Evolutionary conservation across 2,113 vertebrate species (phyloP), one percentile per base, ranked within the genome.

Genomic region (Serinus canaria): DNA sequence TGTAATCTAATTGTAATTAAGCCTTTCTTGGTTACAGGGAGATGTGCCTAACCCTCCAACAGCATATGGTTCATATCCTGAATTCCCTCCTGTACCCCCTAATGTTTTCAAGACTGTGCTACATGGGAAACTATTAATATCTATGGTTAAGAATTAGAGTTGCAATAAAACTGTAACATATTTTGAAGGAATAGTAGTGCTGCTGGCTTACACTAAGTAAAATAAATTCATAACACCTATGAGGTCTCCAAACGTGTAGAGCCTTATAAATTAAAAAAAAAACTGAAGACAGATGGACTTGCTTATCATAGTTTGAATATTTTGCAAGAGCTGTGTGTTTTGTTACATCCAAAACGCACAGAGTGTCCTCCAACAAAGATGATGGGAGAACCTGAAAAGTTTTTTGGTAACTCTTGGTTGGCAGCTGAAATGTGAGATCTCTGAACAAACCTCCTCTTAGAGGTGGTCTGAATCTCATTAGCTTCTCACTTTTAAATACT

Each of bases 101-200:
- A 97, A 98, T 96, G 94, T 83, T 96, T 98, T 98, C 98, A 98
- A 98, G 97, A 97, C 96, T 96, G 66, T 86, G 91, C 97, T 97
- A 88, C 92, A 82, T 33, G 46, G 93, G 86, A 96, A 98, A 81
- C 94, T 96, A 97, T 97, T 98, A 97, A 96, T 97, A 96, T 80
- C 84, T 96, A 66, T 78, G 70, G 88, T 92, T 85, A 95, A 97
- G 95, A 96, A 97, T 96, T 94, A 96, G 89, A 94, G 75, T 92
- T 97, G 96, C 86, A 96, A 97, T 98, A 97, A 97, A 97, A 97
- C 91, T 92, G 87, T 95, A 97, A 91, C 77, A 56, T 95, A 95
- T 95, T 98, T 97, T 92, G 91, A 96, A 97, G 73, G 95, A 91
- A 91, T 96, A 95, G 94, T 96, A 96, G 94, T 94, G 93, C 83